A percentile compares a stretch with the other conserved stretches of the same genome.
Evolutionary conservation across 2,797 vertebrate genomes (phyloP).

Genomic region (Florisuga fusca): DNA sequence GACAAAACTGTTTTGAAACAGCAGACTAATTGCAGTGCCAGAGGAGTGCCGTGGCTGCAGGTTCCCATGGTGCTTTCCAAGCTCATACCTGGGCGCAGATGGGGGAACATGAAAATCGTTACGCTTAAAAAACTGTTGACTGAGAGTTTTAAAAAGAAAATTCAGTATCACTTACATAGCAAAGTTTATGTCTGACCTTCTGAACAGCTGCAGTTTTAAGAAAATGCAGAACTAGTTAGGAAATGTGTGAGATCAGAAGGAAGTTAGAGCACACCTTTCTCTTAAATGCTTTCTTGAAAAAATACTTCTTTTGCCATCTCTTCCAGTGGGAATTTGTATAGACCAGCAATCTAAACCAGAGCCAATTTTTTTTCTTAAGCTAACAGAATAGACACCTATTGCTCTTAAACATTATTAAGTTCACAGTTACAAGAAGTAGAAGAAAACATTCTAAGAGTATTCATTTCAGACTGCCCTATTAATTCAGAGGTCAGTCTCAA

Average conservation of each 20-base stretch:
- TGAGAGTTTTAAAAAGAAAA: background rate
- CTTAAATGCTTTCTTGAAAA: background rate
- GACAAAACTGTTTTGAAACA: background rate
- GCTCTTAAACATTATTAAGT: background rate
- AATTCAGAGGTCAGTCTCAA: background rate
- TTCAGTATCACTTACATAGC: background rate
- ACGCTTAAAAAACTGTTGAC: background rate
- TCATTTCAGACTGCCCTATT: background rate
- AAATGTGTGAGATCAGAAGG: background rate
- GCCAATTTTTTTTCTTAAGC: background rate
- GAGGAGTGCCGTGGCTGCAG: no score
- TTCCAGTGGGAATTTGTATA: background rate
- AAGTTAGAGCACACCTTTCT: background rate
- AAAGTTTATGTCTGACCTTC: background rate
- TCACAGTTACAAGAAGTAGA: background rate
- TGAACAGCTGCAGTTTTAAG: background rate
- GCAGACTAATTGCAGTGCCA: background rate
- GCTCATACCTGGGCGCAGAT: no score
- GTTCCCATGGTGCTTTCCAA: no score
- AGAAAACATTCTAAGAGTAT: background rate
- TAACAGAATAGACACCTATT: background rate
- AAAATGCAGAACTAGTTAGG: background rate
- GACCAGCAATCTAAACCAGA: background rate
- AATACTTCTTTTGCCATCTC: background rate
- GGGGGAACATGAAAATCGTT: background rate